phyloP scores from a whole-genome alignment of 2,797 vertebrate genomes.

The Denticeps clupeoides region DNA sequence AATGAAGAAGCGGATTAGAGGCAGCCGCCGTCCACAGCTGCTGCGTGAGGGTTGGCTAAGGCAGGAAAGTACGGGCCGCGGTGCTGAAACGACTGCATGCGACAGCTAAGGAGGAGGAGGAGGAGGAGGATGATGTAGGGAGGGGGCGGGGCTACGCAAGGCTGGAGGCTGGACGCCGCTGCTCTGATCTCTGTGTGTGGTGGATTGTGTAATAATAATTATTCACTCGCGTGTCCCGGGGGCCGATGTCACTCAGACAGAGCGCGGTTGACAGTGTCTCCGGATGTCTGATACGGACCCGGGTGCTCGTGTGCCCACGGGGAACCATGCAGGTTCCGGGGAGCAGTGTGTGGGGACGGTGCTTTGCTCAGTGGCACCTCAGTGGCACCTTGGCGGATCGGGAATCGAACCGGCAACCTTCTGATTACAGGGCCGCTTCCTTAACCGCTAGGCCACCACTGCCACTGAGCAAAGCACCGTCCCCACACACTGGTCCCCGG shows the following conservation, averaged over 20 bases:
- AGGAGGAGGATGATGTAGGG: neutral
- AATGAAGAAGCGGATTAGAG: constrained; percentile 43
- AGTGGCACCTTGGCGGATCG: too few relatives aligned
- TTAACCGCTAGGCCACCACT: too few relatives aligned
- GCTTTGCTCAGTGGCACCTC: too few relatives aligned
- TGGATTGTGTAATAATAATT: constrained; percentile 59
- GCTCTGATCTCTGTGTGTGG: constrained; percentile 53
- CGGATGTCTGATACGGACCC: constrained; percentile 65
- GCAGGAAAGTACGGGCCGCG: neutral
- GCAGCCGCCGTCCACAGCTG: constrained; percentile 11
- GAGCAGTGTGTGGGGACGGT: too few relatives aligned
- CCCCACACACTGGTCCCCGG: too few relatives aligned
- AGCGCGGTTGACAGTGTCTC: constrained; percentile 51
- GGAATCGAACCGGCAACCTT: too few relatives aligned
- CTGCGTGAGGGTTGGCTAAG: neutral
- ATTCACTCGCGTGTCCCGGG: constrained; percentile 60
- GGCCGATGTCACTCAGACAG: constrained; percentile 55
- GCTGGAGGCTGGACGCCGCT: constrained; percentile 34
- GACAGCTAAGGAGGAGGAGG: neutral
- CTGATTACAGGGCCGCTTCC: too few relatives aligned
- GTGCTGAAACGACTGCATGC: neutral
- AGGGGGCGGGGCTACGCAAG: neutral
- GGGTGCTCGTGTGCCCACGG: constrained; percentile 57
- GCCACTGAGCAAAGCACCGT: too few relatives aligned
- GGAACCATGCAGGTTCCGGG: constrained; percentile 55